These are phyloP conservation scores for Coregonus clupeaformis DNA, from an alignment of 2,113 vertebrate species.

Conservation along the genomic window DNA sequence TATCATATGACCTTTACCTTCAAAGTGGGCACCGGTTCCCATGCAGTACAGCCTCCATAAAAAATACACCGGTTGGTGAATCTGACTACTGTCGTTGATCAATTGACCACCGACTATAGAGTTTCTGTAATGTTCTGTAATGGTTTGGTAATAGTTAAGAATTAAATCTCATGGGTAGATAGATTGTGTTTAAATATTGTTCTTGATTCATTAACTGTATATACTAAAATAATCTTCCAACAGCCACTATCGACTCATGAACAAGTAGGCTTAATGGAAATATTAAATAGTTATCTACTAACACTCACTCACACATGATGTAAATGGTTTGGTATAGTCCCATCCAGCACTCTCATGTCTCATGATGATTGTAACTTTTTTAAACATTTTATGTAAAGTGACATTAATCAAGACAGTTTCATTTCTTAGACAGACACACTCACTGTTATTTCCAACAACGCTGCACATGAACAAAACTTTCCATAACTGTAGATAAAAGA, in stretches of 20 bases:
- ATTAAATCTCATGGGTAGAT: not conserved
- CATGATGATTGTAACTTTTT: constrained; percentile 33
- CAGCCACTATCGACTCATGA: too few species aligned
- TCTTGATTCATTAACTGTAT: not conserved
- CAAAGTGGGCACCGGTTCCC: not conserved
- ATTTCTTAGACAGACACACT: constrained; percentile 2
- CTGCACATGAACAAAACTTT: constrained; percentile 39
- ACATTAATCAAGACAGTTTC: too few species aligned
- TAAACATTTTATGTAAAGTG: not conserved
- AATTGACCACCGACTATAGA: not conserved
- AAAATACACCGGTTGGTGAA: not conserved
- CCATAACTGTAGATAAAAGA: constrained; percentile 24
- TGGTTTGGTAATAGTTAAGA: not conserved
- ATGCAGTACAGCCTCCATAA: too few species aligned
- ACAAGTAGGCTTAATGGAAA: too few species aligned
- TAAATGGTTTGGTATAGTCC: too few species aligned
- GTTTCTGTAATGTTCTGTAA: not conserved
- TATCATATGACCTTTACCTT: constrained; percentile 35
- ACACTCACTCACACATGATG: too few species aligned
- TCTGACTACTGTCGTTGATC: not conserved
- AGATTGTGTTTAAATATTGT: not conserved
- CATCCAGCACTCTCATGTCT: constrained; percentile 15
- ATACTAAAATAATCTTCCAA: too few species aligned
- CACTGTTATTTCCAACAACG: constrained; percentile 37
- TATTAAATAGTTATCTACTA: too few species aligned